These are phyloP conservation scores for Crax fasciolata DNA, from an alignment of 2,797 vertebrate species.

Conservation along the genomic window DNA sequence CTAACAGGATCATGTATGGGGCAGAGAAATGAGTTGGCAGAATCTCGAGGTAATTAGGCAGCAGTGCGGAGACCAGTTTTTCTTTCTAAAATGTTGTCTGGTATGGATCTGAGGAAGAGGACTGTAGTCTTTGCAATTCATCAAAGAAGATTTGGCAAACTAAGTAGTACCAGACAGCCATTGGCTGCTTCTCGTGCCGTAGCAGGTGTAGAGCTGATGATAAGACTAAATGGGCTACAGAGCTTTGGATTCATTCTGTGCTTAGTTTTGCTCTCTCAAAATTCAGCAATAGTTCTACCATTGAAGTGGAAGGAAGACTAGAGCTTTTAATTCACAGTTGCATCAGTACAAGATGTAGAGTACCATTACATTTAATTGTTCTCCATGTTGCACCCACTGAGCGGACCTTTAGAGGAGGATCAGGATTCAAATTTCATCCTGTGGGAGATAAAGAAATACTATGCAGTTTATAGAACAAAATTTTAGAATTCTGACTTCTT, in stretches of 20 bases:
- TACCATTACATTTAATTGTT: fast-evolving
- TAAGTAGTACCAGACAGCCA: background rate
- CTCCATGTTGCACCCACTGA: fast-evolving
- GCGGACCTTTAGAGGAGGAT: background rate
- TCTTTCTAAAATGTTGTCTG: background rate
- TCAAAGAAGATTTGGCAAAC: background rate
- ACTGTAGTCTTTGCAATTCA: background rate
- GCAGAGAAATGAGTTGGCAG: slow-evolving; percentile 18
- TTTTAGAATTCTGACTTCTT: background rate
- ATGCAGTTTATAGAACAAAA: background rate
- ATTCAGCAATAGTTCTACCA: background rate
- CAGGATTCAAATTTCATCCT: background rate
- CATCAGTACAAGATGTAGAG: fast-evolving
- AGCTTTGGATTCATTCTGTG: background rate
- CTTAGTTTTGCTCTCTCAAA: background rate
- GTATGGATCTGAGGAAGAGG: background rate
- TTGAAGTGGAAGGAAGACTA: background rate
- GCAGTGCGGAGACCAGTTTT: background rate
- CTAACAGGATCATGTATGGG: background rate
- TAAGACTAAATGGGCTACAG: background rate
- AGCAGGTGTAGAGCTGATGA: background rate
- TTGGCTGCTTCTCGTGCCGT: background rate
- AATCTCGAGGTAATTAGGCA: background rate
- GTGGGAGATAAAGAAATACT: background rate
- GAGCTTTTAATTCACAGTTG: fast-evolving